Evolutionary conservation across 2,797 vertebrate species (phyloP).

Genomic region (Morus bassanus): DNA sequence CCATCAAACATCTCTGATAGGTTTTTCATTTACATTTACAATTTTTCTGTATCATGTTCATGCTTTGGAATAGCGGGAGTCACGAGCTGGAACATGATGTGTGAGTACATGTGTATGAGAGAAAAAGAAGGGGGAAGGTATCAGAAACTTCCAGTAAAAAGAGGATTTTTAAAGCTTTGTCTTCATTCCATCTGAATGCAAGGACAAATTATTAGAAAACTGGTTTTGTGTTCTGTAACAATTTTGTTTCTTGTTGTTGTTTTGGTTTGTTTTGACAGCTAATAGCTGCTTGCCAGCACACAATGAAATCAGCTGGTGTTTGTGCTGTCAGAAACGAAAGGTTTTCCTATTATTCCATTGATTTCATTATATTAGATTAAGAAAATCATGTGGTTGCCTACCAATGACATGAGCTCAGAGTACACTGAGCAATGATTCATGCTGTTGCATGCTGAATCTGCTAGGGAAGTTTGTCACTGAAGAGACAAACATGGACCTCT

Average conservation of each 20-base stretch:
- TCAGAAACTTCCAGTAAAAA: neutral
- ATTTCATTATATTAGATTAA: constrained; percentile 14
- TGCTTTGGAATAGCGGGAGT: neutral
- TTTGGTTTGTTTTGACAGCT: neutral
- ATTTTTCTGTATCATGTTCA: neutral
- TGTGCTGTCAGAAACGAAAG: neutral
- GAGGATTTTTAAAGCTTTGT: neutral
- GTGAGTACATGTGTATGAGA: accelerated
- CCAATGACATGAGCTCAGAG: constrained; percentile 7
- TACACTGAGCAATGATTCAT: neutral
- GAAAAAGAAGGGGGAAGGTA: neutral
- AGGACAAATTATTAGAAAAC: neutral
- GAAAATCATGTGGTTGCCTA: neutral
- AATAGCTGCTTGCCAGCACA: neutral
- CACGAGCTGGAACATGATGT: neutral
- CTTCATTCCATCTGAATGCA: neutral
- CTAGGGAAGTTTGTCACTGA: neutral
- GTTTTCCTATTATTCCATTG: constrained; percentile 24
- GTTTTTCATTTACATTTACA: neutral
- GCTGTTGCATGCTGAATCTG: neutral
- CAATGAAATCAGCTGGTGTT: constrained; percentile 11
- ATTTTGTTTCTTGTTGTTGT: neutral
- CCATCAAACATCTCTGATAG: neutral
- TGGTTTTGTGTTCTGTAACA: neutral
- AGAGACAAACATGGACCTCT: neutral